Percentiles rank a stretch among this genome's conserved stretches.
phyloP scores from a whole-genome alignment of 2,113 vertebrate genomes.

The Python bivittatus region DNA sequence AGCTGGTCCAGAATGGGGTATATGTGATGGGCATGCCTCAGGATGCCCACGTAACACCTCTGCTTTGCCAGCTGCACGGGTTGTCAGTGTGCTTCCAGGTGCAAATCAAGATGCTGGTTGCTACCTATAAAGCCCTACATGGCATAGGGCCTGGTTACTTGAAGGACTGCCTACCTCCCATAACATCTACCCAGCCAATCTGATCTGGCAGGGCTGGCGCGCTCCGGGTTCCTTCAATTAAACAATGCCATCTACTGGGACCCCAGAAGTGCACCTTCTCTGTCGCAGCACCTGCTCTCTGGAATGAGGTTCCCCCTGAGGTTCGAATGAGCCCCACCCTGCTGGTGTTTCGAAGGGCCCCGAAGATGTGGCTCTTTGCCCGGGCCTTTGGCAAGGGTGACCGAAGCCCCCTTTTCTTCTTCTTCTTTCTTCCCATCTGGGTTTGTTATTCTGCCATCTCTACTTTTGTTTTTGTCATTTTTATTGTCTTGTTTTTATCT shows the following conservation, averaged over 20 bases:
- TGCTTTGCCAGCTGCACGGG: no score
- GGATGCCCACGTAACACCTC: no score
- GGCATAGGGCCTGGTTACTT: not conserved
- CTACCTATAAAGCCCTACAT: not conserved
- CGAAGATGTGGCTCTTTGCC: not conserved
- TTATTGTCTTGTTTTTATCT: not conserved
- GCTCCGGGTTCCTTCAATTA: not conserved
- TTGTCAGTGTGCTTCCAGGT: not conserved
- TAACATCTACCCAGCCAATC: not conserved
- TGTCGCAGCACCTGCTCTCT: not conserved
- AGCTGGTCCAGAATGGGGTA: not conserved
- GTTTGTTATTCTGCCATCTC: not conserved
- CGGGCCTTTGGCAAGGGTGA: not conserved
- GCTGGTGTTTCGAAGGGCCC: no score
- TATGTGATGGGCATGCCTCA: not conserved
- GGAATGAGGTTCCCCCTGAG: not conserved
- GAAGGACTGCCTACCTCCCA: not conserved
- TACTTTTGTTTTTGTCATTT: not conserved
- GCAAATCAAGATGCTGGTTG: not conserved
- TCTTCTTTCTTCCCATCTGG: not conserved
- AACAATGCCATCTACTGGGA: not conserved
- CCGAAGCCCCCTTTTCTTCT: not conserved
- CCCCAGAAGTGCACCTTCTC: not conserved
- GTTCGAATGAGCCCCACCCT: not conserved
- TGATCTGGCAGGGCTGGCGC: not conserved